Evolutionary conservation across 2,113 vertebrate species (phyloP).

Genomic region (Azemiops feae): DNA sequence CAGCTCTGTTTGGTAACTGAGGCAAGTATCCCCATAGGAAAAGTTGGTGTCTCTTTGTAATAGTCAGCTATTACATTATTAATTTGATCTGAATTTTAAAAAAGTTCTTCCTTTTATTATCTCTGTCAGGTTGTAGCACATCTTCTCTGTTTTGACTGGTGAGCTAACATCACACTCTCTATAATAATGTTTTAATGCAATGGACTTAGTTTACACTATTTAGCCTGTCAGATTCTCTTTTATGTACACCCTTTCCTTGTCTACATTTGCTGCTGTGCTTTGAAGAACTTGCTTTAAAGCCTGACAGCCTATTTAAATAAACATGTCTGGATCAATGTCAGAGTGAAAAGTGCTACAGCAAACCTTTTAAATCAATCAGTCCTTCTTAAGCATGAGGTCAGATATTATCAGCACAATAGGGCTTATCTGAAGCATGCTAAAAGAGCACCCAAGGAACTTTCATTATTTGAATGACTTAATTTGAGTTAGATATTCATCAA

Average conservation of each 20-base stretch:
- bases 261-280: slow-evolving; percentile 14
- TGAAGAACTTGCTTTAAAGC: slow-evolving; percentile 56
- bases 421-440: not conserved
- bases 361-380: slow-evolving; percentile 19
- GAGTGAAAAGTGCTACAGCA: slow-evolving; percentile 8
- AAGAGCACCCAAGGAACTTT: not conserved
- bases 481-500: not conserved
- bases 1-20: slow-evolving; percentile 48
- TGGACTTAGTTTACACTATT: slow-evolving; percentile 56
- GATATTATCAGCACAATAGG: not conserved
- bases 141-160: slow-evolving; percentile 32
- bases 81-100: slow-evolving; percentile 49
- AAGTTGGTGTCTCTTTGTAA: slow-evolving; percentile 28
- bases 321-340: slow-evolving; percentile 21
- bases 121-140: slow-evolving; percentile 41
- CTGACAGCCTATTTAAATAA: slow-evolving; percentile 38
- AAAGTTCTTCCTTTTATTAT: slow-evolving; percentile 51
- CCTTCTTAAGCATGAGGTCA: slow-evolving; percentile 18
- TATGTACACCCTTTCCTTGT: slow-evolving; percentile 5
- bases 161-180: slow-evolving; percentile 31
- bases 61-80: slow-evolving; percentile 55
- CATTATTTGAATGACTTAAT: slow-evolving; percentile 1
- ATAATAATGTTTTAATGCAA: slow-evolving; percentile 44
- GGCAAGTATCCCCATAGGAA: slow-evolving; percentile 50
- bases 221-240: slow-evolving; percentile 25